Conservation (phyloP, 1,140 invertebrate species). For the Macrotrachela quadricornifera region DNA sequence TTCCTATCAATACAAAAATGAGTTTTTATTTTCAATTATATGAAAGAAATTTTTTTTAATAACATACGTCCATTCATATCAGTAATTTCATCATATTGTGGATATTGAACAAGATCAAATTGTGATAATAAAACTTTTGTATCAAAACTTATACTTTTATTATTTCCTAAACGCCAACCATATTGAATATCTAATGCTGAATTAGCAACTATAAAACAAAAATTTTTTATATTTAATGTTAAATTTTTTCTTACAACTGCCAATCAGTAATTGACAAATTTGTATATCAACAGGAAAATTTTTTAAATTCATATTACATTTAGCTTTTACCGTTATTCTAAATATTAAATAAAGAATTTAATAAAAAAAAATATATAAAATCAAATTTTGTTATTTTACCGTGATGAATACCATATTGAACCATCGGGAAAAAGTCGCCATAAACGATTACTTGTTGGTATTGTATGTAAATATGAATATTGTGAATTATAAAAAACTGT, state of each 20-base stretch:
- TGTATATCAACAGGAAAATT: slow-evolving; percentile 39
- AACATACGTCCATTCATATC: not conserved
- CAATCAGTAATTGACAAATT: slow-evolving; percentile 1
- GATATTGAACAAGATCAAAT: slow-evolving; percentile 20
- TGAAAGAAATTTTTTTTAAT: not conserved
- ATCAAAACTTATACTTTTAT: slow-evolving; percentile 12
- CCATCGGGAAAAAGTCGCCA: slow-evolving; percentile 22
- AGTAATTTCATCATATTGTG: not conserved
- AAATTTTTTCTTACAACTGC: not conserved
- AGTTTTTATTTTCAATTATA: not conserved
- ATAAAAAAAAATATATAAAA: not conserved
- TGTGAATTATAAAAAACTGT: slow-evolving; percentile 31
- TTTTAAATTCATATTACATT: slow-evolving; percentile 81
- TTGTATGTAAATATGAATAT: slow-evolving; percentile 27
- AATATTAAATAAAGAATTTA: slow-evolving; percentile 7
- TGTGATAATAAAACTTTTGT: slow-evolving; percentile 27
- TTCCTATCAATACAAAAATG: slow-evolving; percentile 8
- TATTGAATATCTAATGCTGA: not conserved
- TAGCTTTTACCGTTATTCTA: slow-evolving; percentile 48
- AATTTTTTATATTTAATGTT: not conserved
- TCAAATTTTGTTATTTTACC: slow-evolving; percentile 12
- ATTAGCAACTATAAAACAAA: not conserved
- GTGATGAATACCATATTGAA: slow-evolving; percentile 20
- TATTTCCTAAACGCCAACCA: not conserved
- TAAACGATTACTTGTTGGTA: slow-evolving; percentile 27